Evolutionary conservation across 2,888 invertebrate species (phyloP).

Genomic region (Thysanoteuthis rhombus): DNA sequence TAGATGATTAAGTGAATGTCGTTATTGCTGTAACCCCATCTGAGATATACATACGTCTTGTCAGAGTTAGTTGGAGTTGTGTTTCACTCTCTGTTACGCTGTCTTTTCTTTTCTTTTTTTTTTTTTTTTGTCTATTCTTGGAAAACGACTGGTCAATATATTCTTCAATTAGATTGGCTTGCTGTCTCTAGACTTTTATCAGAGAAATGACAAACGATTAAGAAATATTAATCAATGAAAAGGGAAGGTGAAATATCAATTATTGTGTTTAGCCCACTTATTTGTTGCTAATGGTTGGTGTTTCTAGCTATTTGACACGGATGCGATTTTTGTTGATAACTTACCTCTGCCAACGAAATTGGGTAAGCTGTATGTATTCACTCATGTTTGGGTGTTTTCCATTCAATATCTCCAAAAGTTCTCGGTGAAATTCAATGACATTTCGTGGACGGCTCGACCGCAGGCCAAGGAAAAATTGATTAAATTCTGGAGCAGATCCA

Average conservation of each 20-base stretch:
- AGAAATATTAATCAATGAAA: too few species aligned
- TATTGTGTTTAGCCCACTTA: background rate
- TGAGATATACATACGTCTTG: background rate
- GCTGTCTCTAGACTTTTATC: background rate
- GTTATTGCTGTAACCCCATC: background rate
- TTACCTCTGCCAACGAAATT: too few species aligned
- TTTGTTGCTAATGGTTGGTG: background rate
- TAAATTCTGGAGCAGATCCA: too few species aligned
- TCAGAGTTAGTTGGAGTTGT: background rate
- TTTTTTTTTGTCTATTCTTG: background rate
- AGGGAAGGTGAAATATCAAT: background rate
- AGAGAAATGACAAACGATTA: background rate
- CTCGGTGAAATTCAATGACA: too few species aligned
- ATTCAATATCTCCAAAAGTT: too few species aligned
- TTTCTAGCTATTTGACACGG: too few species aligned
- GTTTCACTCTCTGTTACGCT: background rate
- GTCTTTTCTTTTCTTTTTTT: background rate
- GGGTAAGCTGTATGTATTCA: too few species aligned
- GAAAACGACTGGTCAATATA: background rate
- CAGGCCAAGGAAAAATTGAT: too few species aligned
- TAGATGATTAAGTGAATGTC: background rate
- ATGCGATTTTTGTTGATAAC: too few species aligned
- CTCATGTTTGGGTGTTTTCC: too few species aligned
- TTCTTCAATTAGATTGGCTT: background rate
- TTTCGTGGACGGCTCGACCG: too few species aligned